phyloP scores from a whole-genome alignment of 2,797 vertebrate genomes.

The Sphenopsis melanotis region DNA sequence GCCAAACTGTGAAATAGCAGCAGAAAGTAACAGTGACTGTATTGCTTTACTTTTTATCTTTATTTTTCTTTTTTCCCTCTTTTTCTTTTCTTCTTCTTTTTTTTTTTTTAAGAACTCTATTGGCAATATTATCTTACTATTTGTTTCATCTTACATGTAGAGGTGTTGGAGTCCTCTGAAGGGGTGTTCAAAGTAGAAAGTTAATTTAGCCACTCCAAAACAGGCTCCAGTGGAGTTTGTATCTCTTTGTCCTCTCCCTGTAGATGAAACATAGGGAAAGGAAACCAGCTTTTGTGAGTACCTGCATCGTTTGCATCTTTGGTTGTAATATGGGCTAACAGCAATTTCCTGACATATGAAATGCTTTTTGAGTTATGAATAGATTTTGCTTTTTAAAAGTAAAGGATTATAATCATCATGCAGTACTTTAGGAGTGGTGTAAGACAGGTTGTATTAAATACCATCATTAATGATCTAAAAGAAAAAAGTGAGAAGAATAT shows the following conservation, averaged over 20 bases:
- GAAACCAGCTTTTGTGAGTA: not conserved
- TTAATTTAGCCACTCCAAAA: not conserved
- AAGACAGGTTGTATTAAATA: conserved; percentile 40
- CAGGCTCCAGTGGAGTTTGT: not conserved
- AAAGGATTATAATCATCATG: conserved; percentile 24
- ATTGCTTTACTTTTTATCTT: rapidly evolving
- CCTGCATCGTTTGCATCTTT: not conserved
- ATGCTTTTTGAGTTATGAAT: conserved; percentile 16
- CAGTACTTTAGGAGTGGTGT: not conserved
- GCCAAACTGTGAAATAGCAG: not conserved
- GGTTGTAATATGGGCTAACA: not conserved
- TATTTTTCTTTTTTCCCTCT: not conserved
- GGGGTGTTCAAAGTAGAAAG: not conserved
- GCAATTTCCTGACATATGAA: conserved; percentile 3
- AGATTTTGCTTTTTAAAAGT: conserved; percentile 20
- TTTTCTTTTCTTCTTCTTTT: not conserved
- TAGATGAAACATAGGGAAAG: not conserved
- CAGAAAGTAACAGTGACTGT: not conserved
- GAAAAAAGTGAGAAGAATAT: conserved; percentile 31
- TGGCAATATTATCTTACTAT: not conserved
- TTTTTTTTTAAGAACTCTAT: not conserved
- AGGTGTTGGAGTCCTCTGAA: not conserved
- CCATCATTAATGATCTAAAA: conserved; percentile 46
- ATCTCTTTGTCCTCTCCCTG: not conserved
- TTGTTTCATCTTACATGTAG: not conserved